Percentiles rank a stretch among this genome's conserved stretches.
Conservation (phyloP, 1,140 invertebrate genomes). For the Apis dorsata region DNA sequence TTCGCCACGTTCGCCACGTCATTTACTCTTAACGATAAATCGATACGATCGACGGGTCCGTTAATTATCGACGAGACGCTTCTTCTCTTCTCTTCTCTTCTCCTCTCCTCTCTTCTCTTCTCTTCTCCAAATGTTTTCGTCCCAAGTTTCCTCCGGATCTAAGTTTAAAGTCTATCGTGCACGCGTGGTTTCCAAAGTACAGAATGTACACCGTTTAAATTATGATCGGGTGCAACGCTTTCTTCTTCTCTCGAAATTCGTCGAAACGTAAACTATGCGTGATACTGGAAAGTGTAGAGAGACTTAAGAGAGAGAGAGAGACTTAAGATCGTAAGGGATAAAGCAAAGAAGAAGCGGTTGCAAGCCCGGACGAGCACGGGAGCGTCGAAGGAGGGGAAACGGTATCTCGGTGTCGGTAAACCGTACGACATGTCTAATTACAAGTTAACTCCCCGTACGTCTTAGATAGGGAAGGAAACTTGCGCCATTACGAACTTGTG, state of each 20-base stretch:
- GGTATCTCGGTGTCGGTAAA: constrained; percentile 11
- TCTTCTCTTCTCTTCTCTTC: not conserved
- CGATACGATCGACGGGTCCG: constrained; percentile 10
- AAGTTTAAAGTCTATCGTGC: not conserved
- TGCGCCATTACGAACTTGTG: constrained; percentile 30
- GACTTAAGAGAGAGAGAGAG: no score
- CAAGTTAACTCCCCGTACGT: constrained; percentile 29
- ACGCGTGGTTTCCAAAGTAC: no score
- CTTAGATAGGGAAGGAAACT: constrained; percentile 17
- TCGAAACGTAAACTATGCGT: not conserved
- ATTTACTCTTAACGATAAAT: constrained; percentile 37
- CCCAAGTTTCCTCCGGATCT: not conserved
- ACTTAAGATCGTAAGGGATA: not conserved
- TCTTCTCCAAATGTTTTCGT: not conserved
- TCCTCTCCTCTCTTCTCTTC: not conserved
- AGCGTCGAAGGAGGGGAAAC: not conserved
- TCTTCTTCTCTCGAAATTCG: not conserved
- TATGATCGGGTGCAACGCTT: not conserved
- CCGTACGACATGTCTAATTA: constrained; percentile 38
- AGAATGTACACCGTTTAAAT: no score
- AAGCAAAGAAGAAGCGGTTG: not conserved
- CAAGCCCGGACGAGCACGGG: not conserved
- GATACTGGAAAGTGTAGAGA: not conserved
- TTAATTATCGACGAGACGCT: constrained; percentile 29
- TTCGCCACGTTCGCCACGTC: not conserved